phyloP scores from a whole-genome alignment of 2,113 vertebrate species.

The Dromiciops gliroides region DNA sequence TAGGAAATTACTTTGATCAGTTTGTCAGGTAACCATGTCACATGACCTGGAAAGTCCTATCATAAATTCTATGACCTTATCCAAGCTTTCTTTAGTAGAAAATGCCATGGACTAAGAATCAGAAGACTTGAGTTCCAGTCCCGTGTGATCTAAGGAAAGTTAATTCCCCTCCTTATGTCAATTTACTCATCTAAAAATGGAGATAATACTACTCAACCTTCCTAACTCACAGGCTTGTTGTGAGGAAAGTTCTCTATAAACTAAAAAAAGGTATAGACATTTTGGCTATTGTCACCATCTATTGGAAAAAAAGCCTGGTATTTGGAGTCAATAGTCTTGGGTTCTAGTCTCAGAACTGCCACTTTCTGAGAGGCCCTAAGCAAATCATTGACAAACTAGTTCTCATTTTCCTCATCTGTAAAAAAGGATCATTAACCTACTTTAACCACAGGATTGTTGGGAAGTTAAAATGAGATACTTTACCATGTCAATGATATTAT shows the following conservation, averaged over 20 bases:
- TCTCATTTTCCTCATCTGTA: neutral
- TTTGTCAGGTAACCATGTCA: neutral
- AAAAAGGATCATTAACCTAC: neutral
- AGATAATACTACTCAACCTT: neutral
- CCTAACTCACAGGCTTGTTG: neutral
- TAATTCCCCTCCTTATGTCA: neutral
- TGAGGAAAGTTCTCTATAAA: neutral
- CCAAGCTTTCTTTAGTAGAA: neutral
- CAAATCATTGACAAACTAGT: neutral
- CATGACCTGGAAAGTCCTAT: neutral
- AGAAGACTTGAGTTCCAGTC: neutral
- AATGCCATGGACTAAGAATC: neutral
- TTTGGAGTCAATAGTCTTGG: neutral
- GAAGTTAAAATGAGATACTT: neutral
- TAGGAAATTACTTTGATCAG: neutral
- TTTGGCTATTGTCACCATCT: neutral
- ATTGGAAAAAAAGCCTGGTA: neutral
- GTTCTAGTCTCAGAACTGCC: neutral
- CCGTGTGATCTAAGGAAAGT: neutral
- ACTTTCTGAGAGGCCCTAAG: neutral
- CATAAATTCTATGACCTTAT: neutral
- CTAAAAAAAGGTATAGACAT: neutral
- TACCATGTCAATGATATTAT: neutral
- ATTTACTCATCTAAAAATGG: neutral
- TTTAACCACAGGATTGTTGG: neutral